A percentile compares a stretch with the other conserved stretches of the same genome.
Evolutionary conservation across 92 coral and sea anemone genomes (phyloP).

Genomic region (Pocillopora grandis): DNA sequence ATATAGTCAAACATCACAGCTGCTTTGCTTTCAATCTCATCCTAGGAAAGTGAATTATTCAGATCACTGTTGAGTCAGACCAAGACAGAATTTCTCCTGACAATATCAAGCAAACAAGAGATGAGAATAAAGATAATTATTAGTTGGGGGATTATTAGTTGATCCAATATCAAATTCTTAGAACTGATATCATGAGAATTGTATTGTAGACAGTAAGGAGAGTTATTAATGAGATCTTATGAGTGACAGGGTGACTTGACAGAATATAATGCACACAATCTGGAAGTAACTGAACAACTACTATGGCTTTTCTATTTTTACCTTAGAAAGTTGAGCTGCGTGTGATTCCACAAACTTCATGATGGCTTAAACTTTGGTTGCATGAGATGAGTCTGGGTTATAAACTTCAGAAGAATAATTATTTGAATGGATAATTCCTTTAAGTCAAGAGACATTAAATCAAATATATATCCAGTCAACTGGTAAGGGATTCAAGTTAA

Average conservation of each 20-base stretch:
- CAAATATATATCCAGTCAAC: too few species aligned
- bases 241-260: too few species aligned
- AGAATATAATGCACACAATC: too few species aligned
- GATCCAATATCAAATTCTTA: too few species aligned
- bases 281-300: too few species aligned
- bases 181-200: too few species aligned
- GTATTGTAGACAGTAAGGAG: too few species aligned
- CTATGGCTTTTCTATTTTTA: not conserved
- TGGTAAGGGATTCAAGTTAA: too few species aligned
- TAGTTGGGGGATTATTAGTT: not conserved
- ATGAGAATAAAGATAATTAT: rapidly evolving
- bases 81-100: too few species aligned
- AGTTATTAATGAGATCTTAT: too few species aligned
- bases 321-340: slow-evolving; percentile 78
- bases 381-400: slow-evolving; percentile 38
- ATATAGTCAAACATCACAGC: slow-evolving; percentile 81
- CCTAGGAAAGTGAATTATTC: slow-evolving; percentile 43
- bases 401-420: slow-evolving; percentile 58
- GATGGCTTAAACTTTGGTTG: slow-evolving; percentile 72
- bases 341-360: slow-evolving; percentile 77
- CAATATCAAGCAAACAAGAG: too few species aligned
- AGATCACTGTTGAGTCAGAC: not conserved
- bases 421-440: not conserved
- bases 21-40: slow-evolving; percentile 81
- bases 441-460: too few species aligned